These are phyloP conservation scores for Cassiopea xamachana DNA, from an alignment of 30 jellyfish, hydroid and myxozoan species.

Conservation along the genomic window DNA sequence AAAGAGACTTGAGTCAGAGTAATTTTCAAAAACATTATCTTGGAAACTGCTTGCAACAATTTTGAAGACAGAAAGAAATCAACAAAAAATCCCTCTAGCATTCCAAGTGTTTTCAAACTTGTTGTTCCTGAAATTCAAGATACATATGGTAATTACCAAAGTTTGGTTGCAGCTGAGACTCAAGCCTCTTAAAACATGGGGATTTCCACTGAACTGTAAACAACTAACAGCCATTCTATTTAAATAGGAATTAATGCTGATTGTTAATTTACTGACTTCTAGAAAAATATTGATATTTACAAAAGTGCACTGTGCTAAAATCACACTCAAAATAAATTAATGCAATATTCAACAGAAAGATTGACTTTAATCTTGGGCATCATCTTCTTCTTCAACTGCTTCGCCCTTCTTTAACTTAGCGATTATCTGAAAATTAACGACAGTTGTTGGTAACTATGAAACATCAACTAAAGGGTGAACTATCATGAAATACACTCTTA, in stretches of 20 bases:
- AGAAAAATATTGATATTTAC: constrained; percentile 6
- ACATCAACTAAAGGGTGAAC: not conserved
- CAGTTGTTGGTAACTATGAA: not conserved
- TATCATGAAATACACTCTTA: too few relatives aligned
- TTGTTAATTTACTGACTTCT: not conserved
- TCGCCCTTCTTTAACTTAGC: constrained; percentile 91
- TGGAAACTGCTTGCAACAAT: not conserved
- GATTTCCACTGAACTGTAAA: not conserved
- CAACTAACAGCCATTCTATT: not conserved
- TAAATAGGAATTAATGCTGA: not conserved
- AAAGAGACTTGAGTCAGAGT: not conserved
- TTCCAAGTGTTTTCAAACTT: not conserved
- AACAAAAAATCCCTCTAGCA: not conserved
- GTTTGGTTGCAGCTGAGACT: not conserved
- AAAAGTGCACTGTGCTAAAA: constrained; percentile 6
- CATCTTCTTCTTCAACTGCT: constrained; percentile 77
- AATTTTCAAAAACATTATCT: not conserved
- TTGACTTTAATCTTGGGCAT: not conserved
- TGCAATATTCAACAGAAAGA: not conserved
- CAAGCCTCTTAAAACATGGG: not conserved
- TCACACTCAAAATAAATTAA: not conserved
- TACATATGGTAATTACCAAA: not conserved
- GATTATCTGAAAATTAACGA: constrained; percentile 57
- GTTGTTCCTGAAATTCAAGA: not conserved
- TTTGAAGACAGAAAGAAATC: not conserved